Base-by-base conservation (phyloP, 2,888 invertebrate genomes). In the Eupeodes luniger region DNA sequence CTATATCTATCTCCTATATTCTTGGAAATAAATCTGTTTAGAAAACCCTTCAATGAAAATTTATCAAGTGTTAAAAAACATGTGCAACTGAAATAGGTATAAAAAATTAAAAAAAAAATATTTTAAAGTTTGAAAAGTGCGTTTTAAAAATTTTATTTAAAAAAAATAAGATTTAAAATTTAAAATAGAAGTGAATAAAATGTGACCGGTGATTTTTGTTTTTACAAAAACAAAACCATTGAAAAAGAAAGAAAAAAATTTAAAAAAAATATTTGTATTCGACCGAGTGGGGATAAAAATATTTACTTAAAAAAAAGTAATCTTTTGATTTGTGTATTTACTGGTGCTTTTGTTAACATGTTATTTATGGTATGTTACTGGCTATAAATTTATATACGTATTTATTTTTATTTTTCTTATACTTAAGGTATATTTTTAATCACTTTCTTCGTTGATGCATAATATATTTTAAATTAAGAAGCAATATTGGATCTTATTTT, bases 301-400 rank as follows among this genome's bases (percentile, higher is more conserved):
- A 77, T 47, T 55, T 76, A 55, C 12, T 40, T 40, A 64, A 64
- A 67, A 57, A 64, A 59, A 76, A 62, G 78, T 40, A 76, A 40
- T 36, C 12, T 0, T 19, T 79, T 81, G 75, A 81, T 81, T 81
- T 81, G 81, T 88, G 78, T 59, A 61, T 88, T 81, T 78, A 75
- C 84, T 74, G 88, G 85, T 84, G 85, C 84, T 88, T 81, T 88
- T 88, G 85, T 88, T 85, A 81, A 88, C 81, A 83, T 72, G 67
- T 88, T 78, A 81, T 88, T 88, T 88, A 88, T 88, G 88, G 88
- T 88, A 88, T 85, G 88, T 88, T 88, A 67, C 75, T 69, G 85
- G 62, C 69, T 34, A 81, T 88, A 85, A 84, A 78, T 81, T 74
- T 81, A 0, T 66, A 40, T 40, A 40, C 5, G 40, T 40, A 40